Evolutionary conservation across 2,113 vertebrate species (phyloP).

Genomic region (Manacus vitellinus): DNA sequence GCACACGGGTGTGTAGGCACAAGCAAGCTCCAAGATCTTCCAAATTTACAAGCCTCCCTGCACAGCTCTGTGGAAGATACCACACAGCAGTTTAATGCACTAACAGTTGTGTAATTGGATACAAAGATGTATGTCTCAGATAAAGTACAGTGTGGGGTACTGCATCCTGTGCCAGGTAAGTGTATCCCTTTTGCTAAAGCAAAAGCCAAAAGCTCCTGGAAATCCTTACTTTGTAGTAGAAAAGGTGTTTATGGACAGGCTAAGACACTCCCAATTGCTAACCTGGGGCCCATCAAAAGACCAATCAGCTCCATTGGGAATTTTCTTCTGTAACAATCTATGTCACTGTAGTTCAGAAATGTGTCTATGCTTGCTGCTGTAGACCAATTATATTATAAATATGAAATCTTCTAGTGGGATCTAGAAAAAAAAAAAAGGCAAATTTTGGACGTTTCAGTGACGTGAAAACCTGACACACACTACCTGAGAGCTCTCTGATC

Average conservation of each 20-base stretch:
- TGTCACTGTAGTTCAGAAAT: not conserved
- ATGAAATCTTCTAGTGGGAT: not conserved
- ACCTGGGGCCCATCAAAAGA: not conserved
- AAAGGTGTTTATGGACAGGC: not conserved
- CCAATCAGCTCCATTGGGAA: not conserved
- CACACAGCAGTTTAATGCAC: not conserved
- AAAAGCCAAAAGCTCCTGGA: not conserved
- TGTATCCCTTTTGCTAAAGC: not conserved
- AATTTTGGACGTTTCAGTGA: not conserved
- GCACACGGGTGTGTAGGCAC: rapidly evolving
- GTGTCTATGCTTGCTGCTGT: not conserved
- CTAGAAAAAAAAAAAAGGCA: not conserved
- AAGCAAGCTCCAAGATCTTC: not conserved
- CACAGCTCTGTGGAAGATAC: not conserved
- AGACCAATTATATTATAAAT: not conserved
- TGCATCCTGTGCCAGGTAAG: not conserved
- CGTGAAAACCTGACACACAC: not conserved
- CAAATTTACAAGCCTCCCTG: not conserved
- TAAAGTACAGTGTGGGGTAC: not conserved
- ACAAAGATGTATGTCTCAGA: not conserved
- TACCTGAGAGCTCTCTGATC: not conserved
- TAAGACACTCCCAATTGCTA: not conserved
- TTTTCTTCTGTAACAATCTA: not conserved
- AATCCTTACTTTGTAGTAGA: not conserved
- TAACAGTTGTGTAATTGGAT: not conserved